Conservation (phyloP, 2,888 invertebrate species). For the Catocala nupta region DNA sequence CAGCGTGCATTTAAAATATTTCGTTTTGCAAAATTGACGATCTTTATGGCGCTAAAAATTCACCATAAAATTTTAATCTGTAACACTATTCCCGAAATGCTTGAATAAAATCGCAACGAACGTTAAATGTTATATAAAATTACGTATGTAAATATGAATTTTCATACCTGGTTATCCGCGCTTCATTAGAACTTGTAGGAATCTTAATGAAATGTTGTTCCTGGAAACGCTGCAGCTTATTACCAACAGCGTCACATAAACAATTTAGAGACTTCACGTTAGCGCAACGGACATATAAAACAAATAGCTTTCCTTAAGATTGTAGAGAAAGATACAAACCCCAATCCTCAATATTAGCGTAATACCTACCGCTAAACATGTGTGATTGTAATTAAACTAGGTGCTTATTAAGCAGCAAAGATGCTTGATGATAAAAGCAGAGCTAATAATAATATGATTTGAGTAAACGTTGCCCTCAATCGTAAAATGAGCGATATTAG, state of each 20-base stretch:
- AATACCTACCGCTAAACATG: too few species aligned
- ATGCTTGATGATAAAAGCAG: too few species aligned
- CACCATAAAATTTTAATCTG: constrained; percentile 48
- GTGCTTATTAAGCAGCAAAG: too few species aligned
- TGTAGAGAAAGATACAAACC: too few species aligned
- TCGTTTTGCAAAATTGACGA: constrained; percentile 44
- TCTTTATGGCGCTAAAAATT: constrained; percentile 49
- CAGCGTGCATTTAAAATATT: constrained; percentile 49
- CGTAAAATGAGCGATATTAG: constrained; percentile 73
- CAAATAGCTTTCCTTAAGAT: too few species aligned
- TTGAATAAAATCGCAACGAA: constrained; percentile 14
- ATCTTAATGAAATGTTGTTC: constrained; percentile 57
- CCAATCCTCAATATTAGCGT: too few species aligned
- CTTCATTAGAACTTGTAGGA: constrained; percentile 13
- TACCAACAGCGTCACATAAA: constrained; percentile 29
- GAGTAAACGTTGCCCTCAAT: constrained; percentile 64
- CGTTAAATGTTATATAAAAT: constrained; percentile 6
- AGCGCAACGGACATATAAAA: too few species aligned
- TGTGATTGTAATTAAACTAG: too few species aligned
- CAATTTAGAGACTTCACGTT: too few species aligned
- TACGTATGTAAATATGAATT: constrained; percentile 6
- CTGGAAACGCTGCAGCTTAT: too few species aligned
- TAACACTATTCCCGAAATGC: constrained; percentile 32
- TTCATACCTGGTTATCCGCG: constrained; percentile 5
- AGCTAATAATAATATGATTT: constrained; percentile 44